Evolutionary conservation across 2,888 invertebrate genomes (phyloP), one percentile per base, ranked within the genome.

Genomic region (Hemaris fuciformis): DNA sequence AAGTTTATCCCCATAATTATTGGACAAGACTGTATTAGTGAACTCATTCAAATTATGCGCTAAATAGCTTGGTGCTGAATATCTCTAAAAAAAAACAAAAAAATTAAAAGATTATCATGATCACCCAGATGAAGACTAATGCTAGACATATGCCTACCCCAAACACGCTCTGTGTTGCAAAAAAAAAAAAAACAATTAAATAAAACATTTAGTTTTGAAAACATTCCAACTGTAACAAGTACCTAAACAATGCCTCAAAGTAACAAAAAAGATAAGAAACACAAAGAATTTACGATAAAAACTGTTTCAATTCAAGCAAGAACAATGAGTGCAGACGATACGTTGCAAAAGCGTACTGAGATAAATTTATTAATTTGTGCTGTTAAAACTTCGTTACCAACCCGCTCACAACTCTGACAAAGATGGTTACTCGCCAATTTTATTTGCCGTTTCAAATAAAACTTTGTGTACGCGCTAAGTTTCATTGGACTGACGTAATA

Each of bases 261-360:
- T n/a, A 20, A 23, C 46, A 22, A 13, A 22, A 23, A n/a, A 46
- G 46, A 23, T 46, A 46, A 46, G 13, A 46, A 46, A 46, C 23
- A 62, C 23, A 62, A 25, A 53, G 56, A 64, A 67, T 62, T 71
- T 42, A 46, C 23, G 53, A 38, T 59, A 63, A 45, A 31, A 53
- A 53, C 53, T 18, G 18, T 25, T 15, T 31, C 15, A 46, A 46
- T 46, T 46, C 23, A 46, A 38, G 38, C 23, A 6, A 53, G 31
- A 53, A 53, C 53, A 53, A 53, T 31, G 31, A 31, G 53, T 53
- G 31, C 53, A 46, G 27, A 53, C 53, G 31, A 10, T 31, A 53
- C 15, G 27, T 15, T 31, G 31, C 53, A 31, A 31, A 18, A 18
- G 53, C 27, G 25, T 53, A 27, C 53, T 31, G 53, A 53, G 53